Base-by-base conservation (phyloP, 1,140 invertebrate genomes). In the Idris sp. region DNA sequence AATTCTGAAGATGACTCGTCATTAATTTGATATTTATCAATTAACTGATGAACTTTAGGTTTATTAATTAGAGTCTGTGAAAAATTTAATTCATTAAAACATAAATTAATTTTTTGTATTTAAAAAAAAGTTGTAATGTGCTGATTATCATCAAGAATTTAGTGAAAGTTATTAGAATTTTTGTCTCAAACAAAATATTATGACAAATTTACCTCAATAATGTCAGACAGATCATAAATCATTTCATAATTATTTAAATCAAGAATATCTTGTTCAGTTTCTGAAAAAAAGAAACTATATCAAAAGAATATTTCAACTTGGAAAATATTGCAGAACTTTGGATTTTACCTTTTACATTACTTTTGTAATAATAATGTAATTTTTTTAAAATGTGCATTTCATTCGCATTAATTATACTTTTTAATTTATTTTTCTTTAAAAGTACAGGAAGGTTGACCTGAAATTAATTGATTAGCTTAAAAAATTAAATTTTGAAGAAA, bases 161-260 rank as follows among this genome's bases (percentile, higher is more conserved):
- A 10, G n/a, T n/a, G n/a, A n/a, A n/a, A n/a, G n/a, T n/a, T n/a
- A n/a, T n/a, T n/a, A n/a, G n/a, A n/a, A n/a, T n/a, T n/a, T n/a
- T n/a, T n/a, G n/a, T n/a, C n/a, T n/a, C n/a, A n/a, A 5, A 16
- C 14, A 33, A 31, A 3, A 16, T 10, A 25, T 51, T 11, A 11
- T 43, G 18, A n/a, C n/a, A 30, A 22, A 22, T 36, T 59, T 59
- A 65, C 69, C 53, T 74, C 46, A 16, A 74, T 18, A 26, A 65
- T 33, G 15, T 43, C 25, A 13, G 51, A 26, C 14, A 74, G 10
- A 35, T 74, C 59, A 44, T 56, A 11, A 9, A 4, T 16, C 10
- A 58, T 68, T 18, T 59, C 53, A 5, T 25, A 0, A 43, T 64
- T 16, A 33, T 49, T 35, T 8, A 16, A 11, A 2, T 28, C 36